Evolutionary conservation across 2,888 invertebrate species (phyloP).

Genomic region (Perithous albicinctus): DNA sequence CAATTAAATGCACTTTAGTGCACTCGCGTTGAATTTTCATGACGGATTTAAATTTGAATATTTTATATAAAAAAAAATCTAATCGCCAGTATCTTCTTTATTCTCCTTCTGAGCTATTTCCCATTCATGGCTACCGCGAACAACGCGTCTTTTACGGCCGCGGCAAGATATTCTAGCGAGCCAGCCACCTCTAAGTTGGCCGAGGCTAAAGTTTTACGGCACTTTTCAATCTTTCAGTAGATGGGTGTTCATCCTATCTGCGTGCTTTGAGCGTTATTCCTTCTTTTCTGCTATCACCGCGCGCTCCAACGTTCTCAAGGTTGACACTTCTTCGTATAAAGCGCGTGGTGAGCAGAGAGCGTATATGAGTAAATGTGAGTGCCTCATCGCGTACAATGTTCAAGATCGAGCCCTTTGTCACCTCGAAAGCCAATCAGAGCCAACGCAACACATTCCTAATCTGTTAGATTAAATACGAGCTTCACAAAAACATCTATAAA

Average conservation of each 20-base stretch:
- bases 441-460: conserved; percentile 10
- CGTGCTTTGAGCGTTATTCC: conserved; percentile 71
- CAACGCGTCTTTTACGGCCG: conserved; percentile 79
- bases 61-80: background rate
- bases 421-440: conserved; percentile 29
- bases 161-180: conserved; percentile 47
- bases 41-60: background rate
- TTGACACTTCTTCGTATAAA: conserved; percentile 69
- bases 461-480: conserved; percentile 11
- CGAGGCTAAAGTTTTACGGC: conserved; percentile 82
- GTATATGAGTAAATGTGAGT: conserved; percentile 10
- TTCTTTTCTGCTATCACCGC: conserved; percentile 73
- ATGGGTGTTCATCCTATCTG: conserved; percentile 73
- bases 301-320: conserved; percentile 74
- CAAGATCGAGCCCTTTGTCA: conserved; percentile 48
- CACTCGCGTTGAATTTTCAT: background rate
- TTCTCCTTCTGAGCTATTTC: conserved; percentile 31
- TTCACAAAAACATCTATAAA: background rate
- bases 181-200: conserved; percentile 79
- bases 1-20: background rate
- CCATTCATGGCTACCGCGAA: conserved; percentile 70
- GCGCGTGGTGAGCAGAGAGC: background rate
- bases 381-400: background rate
- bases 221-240: conserved; percentile 77
- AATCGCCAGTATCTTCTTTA: background rate